phyloP scores from a whole-genome alignment of 2,113 vertebrate species.

The Aspidoscelis tigris region DNA sequence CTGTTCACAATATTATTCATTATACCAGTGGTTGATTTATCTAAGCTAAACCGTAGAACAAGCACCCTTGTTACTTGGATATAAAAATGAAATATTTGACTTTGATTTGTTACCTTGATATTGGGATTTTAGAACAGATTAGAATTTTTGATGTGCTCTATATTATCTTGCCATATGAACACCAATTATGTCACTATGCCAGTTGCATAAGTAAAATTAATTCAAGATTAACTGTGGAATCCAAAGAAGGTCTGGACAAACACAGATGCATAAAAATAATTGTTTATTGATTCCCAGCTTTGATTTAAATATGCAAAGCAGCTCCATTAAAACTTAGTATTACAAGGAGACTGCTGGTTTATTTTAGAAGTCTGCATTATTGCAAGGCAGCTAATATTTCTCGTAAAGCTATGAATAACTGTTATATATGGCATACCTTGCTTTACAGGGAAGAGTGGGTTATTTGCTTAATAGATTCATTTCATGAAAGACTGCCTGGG shows the following conservation, averaged over 20 bases:
- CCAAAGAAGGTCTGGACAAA: conserved; percentile 56
- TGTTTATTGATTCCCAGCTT: conserved; percentile 68
- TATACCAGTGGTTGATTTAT: conserved; percentile 54
- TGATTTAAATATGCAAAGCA: conserved; percentile 69
- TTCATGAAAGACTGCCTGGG: too few species aligned
- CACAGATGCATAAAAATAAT: conserved; percentile 71
- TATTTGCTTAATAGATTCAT: too few species aligned
- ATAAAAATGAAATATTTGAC: conserved; percentile 68
- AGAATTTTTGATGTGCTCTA: conserved; percentile 61
- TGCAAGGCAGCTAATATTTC: neutral
- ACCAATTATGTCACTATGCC: conserved; percentile 64
- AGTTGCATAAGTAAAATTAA: conserved; percentile 70
- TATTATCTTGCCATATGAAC: conserved; percentile 61
- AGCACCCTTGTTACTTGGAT: conserved; percentile 54
- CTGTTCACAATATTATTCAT: conserved; percentile 38
- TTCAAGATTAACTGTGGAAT: conserved; percentile 70
- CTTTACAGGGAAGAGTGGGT: too few species aligned
- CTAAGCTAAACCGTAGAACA: conserved; percentile 56
- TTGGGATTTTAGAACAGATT: conserved; percentile 63
- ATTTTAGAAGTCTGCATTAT: conserved; percentile 35
- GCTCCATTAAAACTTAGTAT: conserved; percentile 53
- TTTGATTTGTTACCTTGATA: conserved; percentile 69
- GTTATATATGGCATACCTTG: neutral
- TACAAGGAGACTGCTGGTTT: conserved; percentile 18
- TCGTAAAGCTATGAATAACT: conserved; percentile 2